A percentile compares a stretch with the other conserved stretches of the same genome.
Conservation (phyloP, 1,140 invertebrate species). For the Bemisia tabaci region DNA sequence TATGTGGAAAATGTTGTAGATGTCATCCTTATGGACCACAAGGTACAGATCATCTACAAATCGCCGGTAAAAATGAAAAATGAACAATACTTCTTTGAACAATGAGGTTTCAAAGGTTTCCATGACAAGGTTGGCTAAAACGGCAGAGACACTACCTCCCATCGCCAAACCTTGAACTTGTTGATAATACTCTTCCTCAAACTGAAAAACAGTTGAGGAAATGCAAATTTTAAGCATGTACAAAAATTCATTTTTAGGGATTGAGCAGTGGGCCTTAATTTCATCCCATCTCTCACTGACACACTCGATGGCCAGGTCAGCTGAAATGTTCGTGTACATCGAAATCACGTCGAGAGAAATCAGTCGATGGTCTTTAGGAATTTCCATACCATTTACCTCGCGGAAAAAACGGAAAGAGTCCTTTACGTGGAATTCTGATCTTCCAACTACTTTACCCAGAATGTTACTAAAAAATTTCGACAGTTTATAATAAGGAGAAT, state of each 20-base stretch:
- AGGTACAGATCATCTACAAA: too few relatives aligned
- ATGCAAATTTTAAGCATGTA: not conserved
- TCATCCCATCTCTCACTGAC: not conserved
- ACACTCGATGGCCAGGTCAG: not conserved
- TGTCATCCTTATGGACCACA: too few relatives aligned
- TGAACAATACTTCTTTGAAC: too few relatives aligned
- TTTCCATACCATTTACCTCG: not conserved
- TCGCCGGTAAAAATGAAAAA: too few relatives aligned
- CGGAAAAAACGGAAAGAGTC: not conserved
- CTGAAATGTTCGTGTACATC: not conserved
- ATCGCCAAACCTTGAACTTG: not conserved
- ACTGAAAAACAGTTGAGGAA: not conserved
- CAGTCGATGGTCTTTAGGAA: not conserved
- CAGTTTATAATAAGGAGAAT: not conserved
- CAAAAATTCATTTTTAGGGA: not conserved
- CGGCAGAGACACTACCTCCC: not conserved
- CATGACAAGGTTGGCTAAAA: not conserved
- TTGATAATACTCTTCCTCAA: not conserved
- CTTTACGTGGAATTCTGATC: not conserved
- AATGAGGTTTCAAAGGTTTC: not conserved
- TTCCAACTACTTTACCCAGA: too few relatives aligned
- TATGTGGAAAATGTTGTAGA: too few relatives aligned
- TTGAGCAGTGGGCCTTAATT: not conserved
- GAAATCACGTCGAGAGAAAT: not conserved
- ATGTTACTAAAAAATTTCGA: not conserved